These are phyloP conservation scores for Pampus argenteus DNA, from an alignment of 2,797 vertebrate genomes.

Conservation along the genomic window DNA sequence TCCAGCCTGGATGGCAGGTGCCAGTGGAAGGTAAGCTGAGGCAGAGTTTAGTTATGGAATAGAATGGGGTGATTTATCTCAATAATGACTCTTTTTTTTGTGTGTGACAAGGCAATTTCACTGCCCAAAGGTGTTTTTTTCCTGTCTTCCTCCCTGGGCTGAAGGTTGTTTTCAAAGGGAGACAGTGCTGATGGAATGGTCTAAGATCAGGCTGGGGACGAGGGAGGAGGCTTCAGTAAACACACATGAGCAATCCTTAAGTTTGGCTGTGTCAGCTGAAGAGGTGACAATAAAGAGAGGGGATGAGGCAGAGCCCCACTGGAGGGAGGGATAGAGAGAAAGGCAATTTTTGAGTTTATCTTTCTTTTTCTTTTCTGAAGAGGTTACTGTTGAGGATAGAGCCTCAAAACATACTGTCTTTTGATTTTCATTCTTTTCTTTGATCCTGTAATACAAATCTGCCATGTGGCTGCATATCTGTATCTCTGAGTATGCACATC, in stretches of 20 bases:
- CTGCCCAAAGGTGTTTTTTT: conserved; percentile 64
- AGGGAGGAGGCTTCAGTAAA: conserved; percentile 58
- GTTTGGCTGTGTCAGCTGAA: conserved; percentile 70
- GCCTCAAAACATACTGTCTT: conserved; percentile 48
- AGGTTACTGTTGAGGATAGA: conserved; percentile 42
- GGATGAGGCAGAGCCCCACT: conserved; percentile 44
- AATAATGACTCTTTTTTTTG: conserved; percentile 83
- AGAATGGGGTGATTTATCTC: conserved; percentile 83
- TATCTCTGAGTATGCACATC: conserved; percentile 40
- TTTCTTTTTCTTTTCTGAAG: conserved; percentile 47
- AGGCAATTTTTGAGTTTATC: conserved; percentile 33
- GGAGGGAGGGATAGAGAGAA: background rate
- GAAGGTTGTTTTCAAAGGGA: conserved; percentile 68
- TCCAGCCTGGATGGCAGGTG: conserved; percentile 60
- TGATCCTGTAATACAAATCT: conserved; percentile 55
- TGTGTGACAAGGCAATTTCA: conserved; percentile 84
- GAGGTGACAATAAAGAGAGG: conserved; percentile 56
- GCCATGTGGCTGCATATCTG: conserved; percentile 27
- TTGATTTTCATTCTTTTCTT: conserved; percentile 54
- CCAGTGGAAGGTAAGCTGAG: conserved; percentile 60
- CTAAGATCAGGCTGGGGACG: conserved; percentile 46
- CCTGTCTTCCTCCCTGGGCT: conserved; percentile 25
- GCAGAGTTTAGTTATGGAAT: conserved; percentile 76
- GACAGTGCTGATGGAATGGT: conserved; percentile 55
- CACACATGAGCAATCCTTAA: conserved; percentile 60